Percentiles rank a stretch among this genome's conserved stretches.
Evolutionary conservation across 2,113 vertebrate species (phyloP).

Genomic region (Calonectris borealis): DNA sequence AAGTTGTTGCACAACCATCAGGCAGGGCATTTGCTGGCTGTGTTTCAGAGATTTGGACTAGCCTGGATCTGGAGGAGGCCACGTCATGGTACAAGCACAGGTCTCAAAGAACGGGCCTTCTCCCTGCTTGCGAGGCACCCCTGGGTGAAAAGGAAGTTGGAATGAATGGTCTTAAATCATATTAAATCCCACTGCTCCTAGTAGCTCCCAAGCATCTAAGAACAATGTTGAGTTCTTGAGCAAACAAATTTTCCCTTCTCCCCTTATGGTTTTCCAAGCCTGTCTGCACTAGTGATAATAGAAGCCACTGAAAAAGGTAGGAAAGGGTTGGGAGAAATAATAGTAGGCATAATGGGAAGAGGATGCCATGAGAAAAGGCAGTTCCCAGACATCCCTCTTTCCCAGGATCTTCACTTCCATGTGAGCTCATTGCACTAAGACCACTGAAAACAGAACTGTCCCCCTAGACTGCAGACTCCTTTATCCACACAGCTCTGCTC

Average conservation of each 20-base stretch:
- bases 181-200: background rate
- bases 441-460: background rate
- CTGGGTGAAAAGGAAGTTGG: background rate
- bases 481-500: background rate
- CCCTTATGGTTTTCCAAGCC: background rate
- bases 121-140: background rate
- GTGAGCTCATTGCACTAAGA: background rate
- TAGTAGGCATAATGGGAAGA: background rate
- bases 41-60: background rate
- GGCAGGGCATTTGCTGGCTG: background rate
- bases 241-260: background rate
- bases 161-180: background rate
- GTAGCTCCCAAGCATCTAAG: background rate
- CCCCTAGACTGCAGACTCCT: background rate
- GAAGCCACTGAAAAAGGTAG: background rate
- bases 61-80: background rate
- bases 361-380: background rate
- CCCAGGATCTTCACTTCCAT: background rate
- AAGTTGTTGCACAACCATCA: background rate
- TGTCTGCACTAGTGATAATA: background rate
- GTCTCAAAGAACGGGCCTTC: background rate
- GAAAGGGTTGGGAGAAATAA: background rate
- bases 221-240: rapidly evolving
- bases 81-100: background rate
- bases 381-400: background rate